Percentiles rank a stretch among this genome's conserved stretches.
These are phyloP conservation scores for Turdus rufiventris DNA, from an alignment of 2,113 vertebrate species.

Conservation along the genomic window DNA sequence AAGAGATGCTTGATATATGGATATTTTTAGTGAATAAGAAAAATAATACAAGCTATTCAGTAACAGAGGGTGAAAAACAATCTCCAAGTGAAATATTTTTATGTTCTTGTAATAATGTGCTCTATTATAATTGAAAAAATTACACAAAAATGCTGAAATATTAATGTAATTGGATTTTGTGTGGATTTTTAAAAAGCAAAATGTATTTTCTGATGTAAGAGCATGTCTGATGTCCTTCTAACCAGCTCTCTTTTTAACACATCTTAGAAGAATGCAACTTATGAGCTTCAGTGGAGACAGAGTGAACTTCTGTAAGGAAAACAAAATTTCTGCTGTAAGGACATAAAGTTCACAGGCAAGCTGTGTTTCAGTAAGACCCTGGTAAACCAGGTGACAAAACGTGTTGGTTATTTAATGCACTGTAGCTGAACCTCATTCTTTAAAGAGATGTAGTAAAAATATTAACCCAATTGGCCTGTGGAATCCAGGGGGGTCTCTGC, in stretches of 20 bases:
- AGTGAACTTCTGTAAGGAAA: not conserved
- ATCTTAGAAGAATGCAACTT: not conserved
- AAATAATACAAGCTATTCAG: not conserved
- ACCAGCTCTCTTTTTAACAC: not conserved
- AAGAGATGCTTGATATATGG: not conserved
- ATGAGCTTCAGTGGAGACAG: not conserved
- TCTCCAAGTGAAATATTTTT: not conserved
- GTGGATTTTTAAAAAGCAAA: not conserved
- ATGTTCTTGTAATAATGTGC: not conserved
- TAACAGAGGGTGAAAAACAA: not conserved
- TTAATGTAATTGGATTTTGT: not conserved
- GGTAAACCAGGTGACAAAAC: not conserved
- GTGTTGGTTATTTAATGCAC: not conserved
- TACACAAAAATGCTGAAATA: not conserved
- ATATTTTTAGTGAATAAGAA: not conserved
- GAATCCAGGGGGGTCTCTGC: not conserved
- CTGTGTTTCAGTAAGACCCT: not conserved
- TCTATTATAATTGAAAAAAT: not conserved
- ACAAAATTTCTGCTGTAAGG: not conserved
- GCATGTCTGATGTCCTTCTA: not conserved
- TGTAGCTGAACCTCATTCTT: not conserved
- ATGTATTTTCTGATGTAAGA: not conserved
- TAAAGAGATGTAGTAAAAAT: not conserved
- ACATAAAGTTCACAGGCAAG: not conserved
- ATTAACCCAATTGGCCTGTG: not conserved